A percentile compares a stretch with the other conserved stretches of the same genome.
Evolutionary conservation across 2,113 vertebrate genomes (phyloP).

Genomic region (Ptyas mucosa): DNA sequence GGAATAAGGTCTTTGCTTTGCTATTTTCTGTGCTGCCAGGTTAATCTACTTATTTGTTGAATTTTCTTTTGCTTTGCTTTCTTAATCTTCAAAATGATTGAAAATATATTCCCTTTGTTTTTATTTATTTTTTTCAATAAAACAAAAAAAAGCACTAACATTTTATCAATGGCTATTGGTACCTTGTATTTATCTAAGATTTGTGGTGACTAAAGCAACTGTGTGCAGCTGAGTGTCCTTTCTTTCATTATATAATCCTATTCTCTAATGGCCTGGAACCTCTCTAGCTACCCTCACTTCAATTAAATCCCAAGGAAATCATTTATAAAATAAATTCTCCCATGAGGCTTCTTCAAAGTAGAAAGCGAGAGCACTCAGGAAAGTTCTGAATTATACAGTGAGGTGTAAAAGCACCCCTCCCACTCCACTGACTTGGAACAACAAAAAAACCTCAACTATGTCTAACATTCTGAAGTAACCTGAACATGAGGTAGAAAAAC

Average conservation of each 20-base stretch:
- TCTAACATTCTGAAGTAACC: not conserved
- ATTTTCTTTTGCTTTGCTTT: not conserved
- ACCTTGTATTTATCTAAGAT: not conserved
- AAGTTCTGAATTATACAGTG: not conserved
- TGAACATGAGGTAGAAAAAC: not conserved
- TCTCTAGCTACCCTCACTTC: not conserved
- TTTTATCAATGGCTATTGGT: not conserved
- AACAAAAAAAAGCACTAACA: not conserved
- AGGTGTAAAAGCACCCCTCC: not conserved
- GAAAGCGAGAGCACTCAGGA: not conserved
- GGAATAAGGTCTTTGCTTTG: not conserved
- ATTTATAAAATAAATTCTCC: not conserved
- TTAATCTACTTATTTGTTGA: not conserved
- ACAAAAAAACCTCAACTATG: not conserved
- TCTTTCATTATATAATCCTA: not conserved
- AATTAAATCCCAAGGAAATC: not conserved
- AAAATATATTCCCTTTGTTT: not conserved
- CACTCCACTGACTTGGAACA: not conserved
- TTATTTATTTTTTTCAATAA: not conserved
- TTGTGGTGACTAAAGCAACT: not conserved
- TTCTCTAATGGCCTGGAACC: not conserved
- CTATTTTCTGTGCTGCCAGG: not conserved
- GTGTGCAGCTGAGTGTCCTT: not conserved
- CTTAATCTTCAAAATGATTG: not conserved
- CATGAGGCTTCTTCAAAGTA: not conserved